Base-by-base conservation (phyloP, 2,113 vertebrate genomes). In the Climacteris rufus region DNA sequence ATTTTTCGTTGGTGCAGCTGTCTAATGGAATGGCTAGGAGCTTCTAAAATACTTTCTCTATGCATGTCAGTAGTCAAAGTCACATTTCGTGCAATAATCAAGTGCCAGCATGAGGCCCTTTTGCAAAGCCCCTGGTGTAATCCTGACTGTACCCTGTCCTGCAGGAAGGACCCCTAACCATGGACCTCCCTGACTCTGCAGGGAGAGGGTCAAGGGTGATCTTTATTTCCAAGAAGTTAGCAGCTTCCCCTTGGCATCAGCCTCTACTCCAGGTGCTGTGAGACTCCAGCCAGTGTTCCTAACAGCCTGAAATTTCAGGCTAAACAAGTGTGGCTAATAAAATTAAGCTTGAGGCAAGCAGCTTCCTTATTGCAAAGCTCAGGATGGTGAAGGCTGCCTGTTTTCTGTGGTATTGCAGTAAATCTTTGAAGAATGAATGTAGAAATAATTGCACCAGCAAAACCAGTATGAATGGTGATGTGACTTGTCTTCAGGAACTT, bases 371-470 rank as follows among this genome's bases (percentile, higher is more conserved):
- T 64, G 89, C 57, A 79, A 87, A 87, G 77, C 44, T 91, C 37
- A 50, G 77, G 45, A 40, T 87, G 66, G 77, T 76, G 49, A 87
- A 64, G 70, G 61, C 39, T 87, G 44, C 3, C 35, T 71, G 60
- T 78, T 89, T 40, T 44, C 7, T 1, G n/a, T 45, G 39, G 17
- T 71, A 33, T 68, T 1, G 3, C 17, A 10, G 60, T 87, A 49
- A 53, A 37, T 66, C 53, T 72, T n/a, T 64, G 91, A 60, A 89
- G 91, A 83, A 45, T 92, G 80, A 96, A 93, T 90, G 83, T 95
- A 79, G 89, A 94, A 78, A 61, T 64, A 91, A 89, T 84, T 57
- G 84, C 96, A 95, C 95, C 95, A 97, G 95, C 95, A 95, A 83
- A 93, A 56, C 2, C 42, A 57, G 69, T 64, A 7, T 72, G 84